Evolutionary conservation across 92 coral and sea anemone species (phyloP).

Genomic region (Diadumene lineata): DNA sequence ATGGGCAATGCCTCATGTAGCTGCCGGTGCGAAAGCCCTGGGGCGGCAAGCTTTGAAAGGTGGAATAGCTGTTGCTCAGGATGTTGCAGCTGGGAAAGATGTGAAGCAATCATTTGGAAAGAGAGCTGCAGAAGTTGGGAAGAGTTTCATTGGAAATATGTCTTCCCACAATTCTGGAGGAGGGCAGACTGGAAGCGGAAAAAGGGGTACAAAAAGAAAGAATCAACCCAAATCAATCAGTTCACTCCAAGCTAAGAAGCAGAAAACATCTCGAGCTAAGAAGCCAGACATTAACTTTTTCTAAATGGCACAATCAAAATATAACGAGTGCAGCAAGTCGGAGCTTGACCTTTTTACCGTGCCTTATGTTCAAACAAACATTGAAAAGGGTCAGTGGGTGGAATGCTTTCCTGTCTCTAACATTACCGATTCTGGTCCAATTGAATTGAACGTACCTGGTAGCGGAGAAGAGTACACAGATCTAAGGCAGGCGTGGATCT

Average conservation of each 20-base stretch:
- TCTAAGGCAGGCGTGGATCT: conserved; percentile 35
- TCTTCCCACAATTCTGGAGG: conserved; percentile 15
- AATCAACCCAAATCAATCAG: no score
- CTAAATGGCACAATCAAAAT: conserved; percentile 4
- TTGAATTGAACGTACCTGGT: conserved; percentile 43
- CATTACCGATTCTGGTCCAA: conserved; percentile 49
- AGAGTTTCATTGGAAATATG: not conserved
- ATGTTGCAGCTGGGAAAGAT: conserved; percentile 6
- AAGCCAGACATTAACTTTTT: not conserved
- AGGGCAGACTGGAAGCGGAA: conserved; percentile 6
- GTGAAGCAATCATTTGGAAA: conserved; percentile 4
- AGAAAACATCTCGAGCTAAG: not conserved
- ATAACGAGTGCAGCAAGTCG: conserved; percentile 25
- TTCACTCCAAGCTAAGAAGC: not conserved
- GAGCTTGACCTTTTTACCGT: conserved; percentile 34
- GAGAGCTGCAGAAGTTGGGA: not conserved
- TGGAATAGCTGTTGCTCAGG: conserved; percentile 20
- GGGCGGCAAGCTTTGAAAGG: conserved; percentile 17
- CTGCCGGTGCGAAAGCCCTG: conserved; percentile 5
- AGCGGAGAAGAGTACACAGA: conserved; percentile 45
- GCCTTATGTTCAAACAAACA: conserved; percentile 31
- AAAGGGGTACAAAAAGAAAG: conserved; percentile 39
- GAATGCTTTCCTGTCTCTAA: conserved; percentile 45
- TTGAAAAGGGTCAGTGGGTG: conserved; percentile 25
- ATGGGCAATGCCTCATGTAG: conserved; percentile 34